These are phyloP conservation scores for Ia io DNA, from an alignment of 2,113 vertebrate species.

Conservation along the genomic window DNA sequence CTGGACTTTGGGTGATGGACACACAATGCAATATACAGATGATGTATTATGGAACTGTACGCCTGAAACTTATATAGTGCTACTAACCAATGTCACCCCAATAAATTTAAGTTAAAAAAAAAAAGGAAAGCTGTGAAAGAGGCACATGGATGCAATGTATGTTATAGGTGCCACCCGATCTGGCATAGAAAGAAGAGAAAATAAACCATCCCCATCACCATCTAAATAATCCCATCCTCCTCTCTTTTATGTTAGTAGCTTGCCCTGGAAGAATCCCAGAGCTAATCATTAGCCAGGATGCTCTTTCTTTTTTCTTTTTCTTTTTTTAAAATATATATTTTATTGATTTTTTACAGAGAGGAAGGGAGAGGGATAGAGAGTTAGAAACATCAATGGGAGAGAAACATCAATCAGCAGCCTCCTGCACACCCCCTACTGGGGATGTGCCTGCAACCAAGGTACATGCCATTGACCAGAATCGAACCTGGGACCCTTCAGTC, in stretches of 20 bases:
- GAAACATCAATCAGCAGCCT: no score
- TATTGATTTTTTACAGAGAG: no score
- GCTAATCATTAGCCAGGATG: not conserved
- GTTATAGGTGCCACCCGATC: not conserved
- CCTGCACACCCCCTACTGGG: no score
- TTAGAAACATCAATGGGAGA: no score
- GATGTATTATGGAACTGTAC: not conserved
- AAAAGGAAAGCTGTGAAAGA: not conserved
- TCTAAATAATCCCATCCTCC: not conserved
- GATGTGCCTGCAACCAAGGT: no score
- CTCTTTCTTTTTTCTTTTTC: not conserved
- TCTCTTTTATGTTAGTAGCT: not conserved
- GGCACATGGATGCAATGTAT: not conserved
- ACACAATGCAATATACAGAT: not conserved
- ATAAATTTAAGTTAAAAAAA: not conserved
- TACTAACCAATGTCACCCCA: not conserved
- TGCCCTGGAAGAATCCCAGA: not conserved
- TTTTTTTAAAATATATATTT: not conserved
- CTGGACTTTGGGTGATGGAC: no score
- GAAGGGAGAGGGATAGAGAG: no score
- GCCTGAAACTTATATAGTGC: not conserved
- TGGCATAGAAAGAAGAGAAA: not conserved
- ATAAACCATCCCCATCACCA: not conserved
- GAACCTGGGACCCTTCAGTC: no score
- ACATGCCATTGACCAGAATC: no score